A percentile compares a stretch with the other conserved stretches of the same genome.
These are phyloP conservation scores for Drosophila equinoxialis DNA, from an alignment of 1,140 invertebrate species.

Conservation along the genomic window DNA sequence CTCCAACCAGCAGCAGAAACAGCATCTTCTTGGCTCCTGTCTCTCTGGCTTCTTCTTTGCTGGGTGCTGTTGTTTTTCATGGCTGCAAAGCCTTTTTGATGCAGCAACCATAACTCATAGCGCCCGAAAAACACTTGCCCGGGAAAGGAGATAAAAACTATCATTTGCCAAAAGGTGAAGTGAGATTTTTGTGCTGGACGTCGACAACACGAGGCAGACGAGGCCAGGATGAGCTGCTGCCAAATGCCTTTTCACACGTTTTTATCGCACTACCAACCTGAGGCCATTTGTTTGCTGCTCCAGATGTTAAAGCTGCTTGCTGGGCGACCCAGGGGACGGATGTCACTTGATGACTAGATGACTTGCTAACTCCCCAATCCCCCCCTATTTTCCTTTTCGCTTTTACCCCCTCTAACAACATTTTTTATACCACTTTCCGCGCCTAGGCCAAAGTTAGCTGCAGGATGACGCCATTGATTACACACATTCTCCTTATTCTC, in stretches of 20 bases:
- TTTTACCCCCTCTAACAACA: background rate
- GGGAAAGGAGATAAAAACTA: constrained; percentile 68
- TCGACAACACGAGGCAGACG: constrained; percentile 16
- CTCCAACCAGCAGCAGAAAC: constrained; percentile 27
- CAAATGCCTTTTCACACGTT: constrained; percentile 77
- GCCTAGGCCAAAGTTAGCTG: background rate
- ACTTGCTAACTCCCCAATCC: constrained; percentile 53
- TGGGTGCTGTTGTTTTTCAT: constrained; percentile 30
- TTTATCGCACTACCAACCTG: constrained; percentile 59
- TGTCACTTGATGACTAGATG: constrained; percentile 72
- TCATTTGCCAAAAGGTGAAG: constrained; percentile 76
- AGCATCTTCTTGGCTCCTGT: constrained; percentile 34
- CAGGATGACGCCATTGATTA: constrained; percentile 70
- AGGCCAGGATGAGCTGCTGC: constrained; percentile 40
- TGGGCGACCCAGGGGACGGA: constrained; percentile 49
- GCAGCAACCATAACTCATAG: constrained; percentile 75
- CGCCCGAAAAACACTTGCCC: constrained; percentile 61
- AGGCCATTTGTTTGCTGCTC: constrained; percentile 68
- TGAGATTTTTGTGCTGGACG: constrained; percentile 44
- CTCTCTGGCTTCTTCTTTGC: constrained; percentile 2
- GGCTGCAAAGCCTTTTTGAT: constrained; percentile 68
- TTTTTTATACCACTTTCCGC: background rate
- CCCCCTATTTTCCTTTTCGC: no score
- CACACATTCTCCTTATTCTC: constrained; percentile 26
- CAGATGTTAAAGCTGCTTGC: constrained; percentile 17